Conservation (phyloP, 2,888 invertebrate genomes). For the Acholoe squamosa region DNA sequence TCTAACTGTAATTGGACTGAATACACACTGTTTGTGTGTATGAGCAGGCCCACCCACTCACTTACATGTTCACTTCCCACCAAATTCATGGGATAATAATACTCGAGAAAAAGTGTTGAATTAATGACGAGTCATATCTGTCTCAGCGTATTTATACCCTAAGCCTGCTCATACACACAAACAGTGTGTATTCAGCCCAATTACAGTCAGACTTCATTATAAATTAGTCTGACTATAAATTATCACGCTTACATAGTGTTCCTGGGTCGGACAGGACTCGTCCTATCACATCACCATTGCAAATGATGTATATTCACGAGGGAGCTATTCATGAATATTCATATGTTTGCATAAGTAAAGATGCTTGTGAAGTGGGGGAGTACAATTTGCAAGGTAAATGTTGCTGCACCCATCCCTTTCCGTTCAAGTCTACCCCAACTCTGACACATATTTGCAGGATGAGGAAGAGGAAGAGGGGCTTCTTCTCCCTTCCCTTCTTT, state of each 20-base stretch:
- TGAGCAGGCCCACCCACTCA: too few species aligned
- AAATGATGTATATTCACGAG: slow-evolving; percentile 35
- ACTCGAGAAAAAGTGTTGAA: too few species aligned
- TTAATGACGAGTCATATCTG: too few species aligned
- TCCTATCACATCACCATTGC: slow-evolving; percentile 8
- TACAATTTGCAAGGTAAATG: slow-evolving; percentile 61
- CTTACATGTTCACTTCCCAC: too few species aligned
- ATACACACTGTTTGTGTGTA: too few species aligned
- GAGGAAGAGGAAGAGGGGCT: background rate
- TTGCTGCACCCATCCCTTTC: background rate
- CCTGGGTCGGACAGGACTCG: background rate
- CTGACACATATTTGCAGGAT: slow-evolving; percentile 1
- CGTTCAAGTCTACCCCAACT: background rate
- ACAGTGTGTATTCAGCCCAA: too few species aligned
- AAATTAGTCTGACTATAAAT: too few species aligned
- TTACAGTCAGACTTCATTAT: too few species aligned
- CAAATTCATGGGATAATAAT: too few species aligned
- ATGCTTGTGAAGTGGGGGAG: background rate
- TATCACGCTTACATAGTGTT: slow-evolving; percentile 35
- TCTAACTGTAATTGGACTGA: too few species aligned
- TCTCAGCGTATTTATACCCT: too few species aligned
- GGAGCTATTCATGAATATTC: background rate
- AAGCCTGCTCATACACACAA: too few species aligned
- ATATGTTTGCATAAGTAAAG: slow-evolving; percentile 55
- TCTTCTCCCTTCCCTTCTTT: background rate